These are phyloP conservation scores for Cyprichromis sp. DNA, from an alignment of 2,113 vertebrate species.

Conservation along the genomic window DNA sequence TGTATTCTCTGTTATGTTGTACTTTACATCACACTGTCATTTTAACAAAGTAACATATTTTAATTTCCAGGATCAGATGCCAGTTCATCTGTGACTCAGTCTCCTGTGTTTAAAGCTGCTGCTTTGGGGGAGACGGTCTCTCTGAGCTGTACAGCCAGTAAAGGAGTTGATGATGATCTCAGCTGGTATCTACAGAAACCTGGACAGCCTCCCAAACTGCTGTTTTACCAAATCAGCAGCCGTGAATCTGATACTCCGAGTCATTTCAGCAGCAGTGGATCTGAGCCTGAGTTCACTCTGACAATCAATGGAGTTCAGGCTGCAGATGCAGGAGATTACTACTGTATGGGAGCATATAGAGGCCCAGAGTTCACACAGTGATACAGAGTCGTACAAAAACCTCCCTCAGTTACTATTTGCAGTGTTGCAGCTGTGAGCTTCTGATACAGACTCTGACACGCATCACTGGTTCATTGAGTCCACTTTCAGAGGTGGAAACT, in stretches of 20 bases:
- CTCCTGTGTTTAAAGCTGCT: background rate
- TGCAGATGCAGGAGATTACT: conserved; percentile 26
- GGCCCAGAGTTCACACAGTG: background rate
- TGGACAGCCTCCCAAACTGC: no score
- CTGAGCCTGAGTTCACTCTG: no score
- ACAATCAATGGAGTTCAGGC: no score
- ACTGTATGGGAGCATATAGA: background rate
- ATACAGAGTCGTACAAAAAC: conserved; percentile 37
- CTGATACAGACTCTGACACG: background rate
- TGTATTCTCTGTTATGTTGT: background rate
- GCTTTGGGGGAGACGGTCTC: background rate
- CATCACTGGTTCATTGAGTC: background rate
- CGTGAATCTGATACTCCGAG: no score
- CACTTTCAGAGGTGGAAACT: background rate
- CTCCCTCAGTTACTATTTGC: background rate
- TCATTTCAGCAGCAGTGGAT: no score
- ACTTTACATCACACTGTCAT: accelerated
- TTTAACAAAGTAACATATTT: background rate
- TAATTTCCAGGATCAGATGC: background rate
- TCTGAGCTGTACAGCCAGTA: background rate
- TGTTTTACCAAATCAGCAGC: no score
- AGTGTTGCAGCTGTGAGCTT: background rate
- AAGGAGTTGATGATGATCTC: background rate
- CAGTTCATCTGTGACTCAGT: background rate
- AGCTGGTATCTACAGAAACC: conserved; percentile 42